A percentile compares a stretch with the other conserved stretches of the same genome.
These are phyloP conservation scores for Pangasianodon gigas DNA, from an alignment of 2,113 vertebrate genomes.

Conservation along the genomic window DNA sequence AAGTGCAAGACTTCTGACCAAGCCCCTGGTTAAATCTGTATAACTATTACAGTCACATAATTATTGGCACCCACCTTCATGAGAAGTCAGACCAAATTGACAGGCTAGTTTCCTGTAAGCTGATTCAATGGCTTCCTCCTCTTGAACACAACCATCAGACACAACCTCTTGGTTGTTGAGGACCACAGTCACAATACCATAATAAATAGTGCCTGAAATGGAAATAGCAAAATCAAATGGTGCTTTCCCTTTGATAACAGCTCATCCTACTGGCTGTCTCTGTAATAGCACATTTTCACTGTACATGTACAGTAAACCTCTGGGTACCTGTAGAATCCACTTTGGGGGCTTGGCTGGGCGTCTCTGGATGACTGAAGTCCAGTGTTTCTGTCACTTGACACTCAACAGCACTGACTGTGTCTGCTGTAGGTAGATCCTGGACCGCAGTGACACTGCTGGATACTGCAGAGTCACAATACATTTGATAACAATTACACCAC, in stretches of 20 bases:
- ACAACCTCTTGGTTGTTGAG: conserved; percentile 24
- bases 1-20: background rate
- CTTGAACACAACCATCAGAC: conserved; percentile 9
- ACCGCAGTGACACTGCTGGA: background rate
- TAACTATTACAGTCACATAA: background rate
- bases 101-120: conserved; percentile 39
- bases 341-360: background rate
- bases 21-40: background rate
- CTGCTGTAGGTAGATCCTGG: background rate
- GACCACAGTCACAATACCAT: conserved; percentile 7
- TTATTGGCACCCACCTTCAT: background rate
- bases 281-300: background rate
- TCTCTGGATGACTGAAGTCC: background rate
- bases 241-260: background rate
- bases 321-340: conserved; percentile 14
- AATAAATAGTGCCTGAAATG: background rate
- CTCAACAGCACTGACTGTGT: background rate
- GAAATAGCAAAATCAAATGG: background rate
- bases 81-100: conserved; percentile 7
- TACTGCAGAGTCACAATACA: background rate
- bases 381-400: background rate
- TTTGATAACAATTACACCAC: background rate
- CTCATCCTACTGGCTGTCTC: background rate
- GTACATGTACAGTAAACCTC: background rate
- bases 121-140: conserved; percentile 40